Conservation (phyloP, 2,888 invertebrate species). For the Lymantria monacha region DNA sequence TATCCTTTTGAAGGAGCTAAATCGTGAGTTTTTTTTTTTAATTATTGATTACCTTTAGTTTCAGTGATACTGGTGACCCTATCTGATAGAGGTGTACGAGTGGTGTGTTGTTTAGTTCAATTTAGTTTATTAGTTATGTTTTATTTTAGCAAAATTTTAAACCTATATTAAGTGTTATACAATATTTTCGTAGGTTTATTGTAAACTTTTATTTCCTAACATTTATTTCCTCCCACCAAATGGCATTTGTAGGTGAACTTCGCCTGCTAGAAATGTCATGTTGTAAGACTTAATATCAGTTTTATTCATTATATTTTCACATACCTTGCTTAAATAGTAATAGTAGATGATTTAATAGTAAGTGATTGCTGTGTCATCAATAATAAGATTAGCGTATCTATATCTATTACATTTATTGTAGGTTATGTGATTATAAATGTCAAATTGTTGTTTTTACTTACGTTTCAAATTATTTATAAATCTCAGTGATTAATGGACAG, state of each 20-base stretch:
- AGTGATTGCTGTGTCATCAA: constrained; percentile 81
- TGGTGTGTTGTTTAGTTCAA: constrained; percentile 81
- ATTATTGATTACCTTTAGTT: constrained; percentile 71
- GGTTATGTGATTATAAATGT: constrained; percentile 43
- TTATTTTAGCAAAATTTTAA: constrained; percentile 82
- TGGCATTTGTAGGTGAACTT: constrained; percentile 60
- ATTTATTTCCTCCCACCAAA: constrained; percentile 79
- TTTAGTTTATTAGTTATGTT: constrained; percentile 83
- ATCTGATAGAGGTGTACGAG: constrained; percentile 70
- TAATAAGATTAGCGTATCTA: constrained; percentile 76
- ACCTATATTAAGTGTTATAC: constrained; percentile 80
- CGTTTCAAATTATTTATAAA: constrained; percentile 41
- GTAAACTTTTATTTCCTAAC: constrained; percentile 71
- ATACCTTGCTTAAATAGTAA: constrained; percentile 56
- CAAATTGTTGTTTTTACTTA: constrained; percentile 45
- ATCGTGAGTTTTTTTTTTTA: constrained; percentile 50
- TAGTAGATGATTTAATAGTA: constrained; percentile 67
- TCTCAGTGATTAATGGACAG: constrained; percentile 62
- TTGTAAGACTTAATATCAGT: constrained; percentile 54
- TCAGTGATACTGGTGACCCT: constrained; percentile 75
- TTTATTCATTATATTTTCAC: constrained; percentile 50
- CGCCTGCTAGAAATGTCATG: constrained; percentile 60
- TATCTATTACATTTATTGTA: constrained; percentile 60
- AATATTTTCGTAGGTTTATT: constrained; percentile 77
- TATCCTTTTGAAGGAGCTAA: constrained; percentile 63